phyloP scores from a whole-genome alignment of 2,888 invertebrate genomes.

The Dysmachus trigonus region DNA sequence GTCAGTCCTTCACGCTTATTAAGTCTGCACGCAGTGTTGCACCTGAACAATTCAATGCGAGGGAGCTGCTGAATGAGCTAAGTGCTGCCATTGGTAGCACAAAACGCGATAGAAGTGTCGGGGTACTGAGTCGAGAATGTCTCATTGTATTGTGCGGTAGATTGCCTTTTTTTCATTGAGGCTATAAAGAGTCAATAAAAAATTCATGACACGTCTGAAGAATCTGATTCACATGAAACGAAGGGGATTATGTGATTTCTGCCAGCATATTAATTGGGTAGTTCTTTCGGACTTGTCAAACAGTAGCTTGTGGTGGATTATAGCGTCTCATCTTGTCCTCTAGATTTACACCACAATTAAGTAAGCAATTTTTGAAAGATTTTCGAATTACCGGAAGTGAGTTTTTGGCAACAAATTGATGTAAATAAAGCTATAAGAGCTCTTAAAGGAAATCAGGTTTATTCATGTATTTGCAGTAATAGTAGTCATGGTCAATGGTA shows the following conservation, averaged over 20 bases:
- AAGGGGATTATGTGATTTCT: constrained; percentile 3
- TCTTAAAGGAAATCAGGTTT: too few species aligned
- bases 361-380: background rate
- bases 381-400: background rate
- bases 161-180: background rate
- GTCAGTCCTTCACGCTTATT: constrained; percentile 17
- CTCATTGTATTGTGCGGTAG: background rate
- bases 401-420: background rate
- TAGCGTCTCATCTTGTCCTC: background rate
- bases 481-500: background rate
- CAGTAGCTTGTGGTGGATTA: constrained; percentile 11
- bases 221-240: constrained; percentile 17
- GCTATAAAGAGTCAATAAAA: constrained; percentile 3
- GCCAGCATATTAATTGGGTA: background rate
- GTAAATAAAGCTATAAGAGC: background rate
- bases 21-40: constrained; percentile 18
- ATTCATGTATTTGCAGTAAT: background rate
- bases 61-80: background rate
- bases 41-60: constrained; percentile 12
- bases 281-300: background rate
- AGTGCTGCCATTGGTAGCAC: background rate
- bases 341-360: background rate
- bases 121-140: background rate
- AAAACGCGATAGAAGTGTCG: background rate
- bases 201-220: constrained; percentile 15